Base-by-base conservation (phyloP, 2,113 vertebrate species). In the Tetraodon nigroviridis region DNA sequence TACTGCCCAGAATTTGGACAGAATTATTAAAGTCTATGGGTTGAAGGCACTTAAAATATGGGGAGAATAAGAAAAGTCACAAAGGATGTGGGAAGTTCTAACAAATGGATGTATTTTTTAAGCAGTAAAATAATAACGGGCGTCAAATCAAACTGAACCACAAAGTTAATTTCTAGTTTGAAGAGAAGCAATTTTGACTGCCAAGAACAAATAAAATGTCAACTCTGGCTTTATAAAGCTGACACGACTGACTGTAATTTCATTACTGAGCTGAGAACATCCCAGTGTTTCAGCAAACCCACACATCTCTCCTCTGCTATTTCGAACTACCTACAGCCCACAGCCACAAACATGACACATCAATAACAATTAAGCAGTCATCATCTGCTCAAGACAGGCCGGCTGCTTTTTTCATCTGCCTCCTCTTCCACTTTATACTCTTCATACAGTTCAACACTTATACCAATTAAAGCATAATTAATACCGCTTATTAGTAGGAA, bases 401-500 rank as follows among this genome's bases (percentile, higher is more conserved):
- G 53, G 71, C 77, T 78, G 80, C 74, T 81, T 76, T 76, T 61
- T 78, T 82, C 84, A 91, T 90, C 88, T 87, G 69, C 60, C 72
- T 71, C 68, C 50, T 58, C 79, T 81, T 71, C 66, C 75, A 70
- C 72, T 75, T 79, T 69, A 85, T 79, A 80, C 80, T 78, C 69
- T 73, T 87, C 74, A 73, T 76, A 85, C 87, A 85, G 81, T 76
- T 77, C 58, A 55, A 79, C 82, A 87, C 90, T 90, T 88, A 89
- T 84, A 84, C 81, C 88, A 90, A 91, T 91, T 91, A 90, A 86
- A 80, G 71, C 68, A 49, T 88, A 86, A 90, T 92, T 90, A 89
- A 87, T 86, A 86, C 78, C 58, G 83, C 86, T 89, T 88, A 90
- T 89, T 87, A 88, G 69, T 84, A 76, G 75, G 73, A 84, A 86